These are phyloP conservation scores for Chaetodon auriga DNA, from an alignment of 2,113 vertebrate genomes.

Conservation along the genomic window DNA sequence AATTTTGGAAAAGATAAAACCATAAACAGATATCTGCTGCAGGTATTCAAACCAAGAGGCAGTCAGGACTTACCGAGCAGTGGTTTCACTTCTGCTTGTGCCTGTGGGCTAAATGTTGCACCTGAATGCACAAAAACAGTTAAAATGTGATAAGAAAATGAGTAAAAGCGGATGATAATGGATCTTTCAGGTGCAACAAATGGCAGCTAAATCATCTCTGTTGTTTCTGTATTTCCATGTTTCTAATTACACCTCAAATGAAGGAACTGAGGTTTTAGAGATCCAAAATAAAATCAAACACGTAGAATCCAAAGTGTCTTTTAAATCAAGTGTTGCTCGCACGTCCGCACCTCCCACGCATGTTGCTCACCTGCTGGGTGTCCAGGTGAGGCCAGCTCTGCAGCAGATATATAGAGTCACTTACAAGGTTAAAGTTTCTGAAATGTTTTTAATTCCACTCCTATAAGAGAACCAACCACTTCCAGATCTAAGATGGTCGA, in stretches of 20 bases:
- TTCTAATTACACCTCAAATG: neutral
- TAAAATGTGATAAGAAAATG: neutral
- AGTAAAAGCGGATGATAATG: neutral
- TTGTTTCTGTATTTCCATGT: neutral
- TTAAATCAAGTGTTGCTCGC: neutral
- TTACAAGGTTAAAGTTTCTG: neutral
- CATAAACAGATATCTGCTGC: neutral
- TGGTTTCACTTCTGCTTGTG: neutral
- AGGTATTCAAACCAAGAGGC: neutral
- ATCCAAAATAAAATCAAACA: neutral
- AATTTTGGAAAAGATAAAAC: neutral
- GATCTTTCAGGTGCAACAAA: neutral
- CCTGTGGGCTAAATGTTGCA: neutral
- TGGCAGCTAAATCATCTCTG: neutral
- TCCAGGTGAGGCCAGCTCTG: slow-evolving; percentile 13
- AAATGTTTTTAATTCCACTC: neutral
- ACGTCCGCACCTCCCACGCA: neutral
- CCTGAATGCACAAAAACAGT: neutral
- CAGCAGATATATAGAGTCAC: neutral
- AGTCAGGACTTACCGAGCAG: neutral
- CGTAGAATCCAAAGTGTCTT: neutral
- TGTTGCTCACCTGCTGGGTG: neutral
- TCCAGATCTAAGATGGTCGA: neutral
- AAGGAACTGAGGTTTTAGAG: neutral
- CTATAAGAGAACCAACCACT: neutral